Evolutionary conservation across 53 echinoderm and acorn worm genomes (phyloP), one percentile per base, ranked within the genome.

Genomic region (Paracentrotus lividus): DNA sequence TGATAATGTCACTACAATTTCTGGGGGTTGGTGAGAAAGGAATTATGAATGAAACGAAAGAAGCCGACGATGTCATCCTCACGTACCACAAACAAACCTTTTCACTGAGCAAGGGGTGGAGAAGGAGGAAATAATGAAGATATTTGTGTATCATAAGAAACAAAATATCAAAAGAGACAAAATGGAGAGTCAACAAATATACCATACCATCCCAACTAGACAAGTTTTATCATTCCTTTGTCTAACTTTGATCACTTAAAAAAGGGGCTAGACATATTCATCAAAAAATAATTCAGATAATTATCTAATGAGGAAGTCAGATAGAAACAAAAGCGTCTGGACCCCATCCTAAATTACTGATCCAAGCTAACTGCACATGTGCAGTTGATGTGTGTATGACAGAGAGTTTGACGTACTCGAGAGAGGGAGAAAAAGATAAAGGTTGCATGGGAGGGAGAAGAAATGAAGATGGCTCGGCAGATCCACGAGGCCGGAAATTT

Each of bases 401-500:
- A 26, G 85, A 85, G 85, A n/a, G n/a, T n/a, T n/a, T n/a, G n/a
- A n/a, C n/a, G n/a, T n/a, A n/a, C 14, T 29, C 16, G 85, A 24
- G 85, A 24, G 85, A 85, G 86, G 47, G 86, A 56, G 56, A 86
- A 55, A 9, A 18, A 85, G n/a, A n/a, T n/a, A n/a, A n/a, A n/a
- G 10, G 43, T 20, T 14, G 77, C 20, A 8, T 14, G 51, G 75
- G 49, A 36, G 15, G 12, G 36, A 72, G 72, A 72, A 51, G 91
- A 75, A 56, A 61, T 49, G 81, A 54, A 92, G 92, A 92, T 92
- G 81, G 72, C 72, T 33, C 49, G 91, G 76, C 91, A 91, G 91
- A 91, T 91, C 68, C 91, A 72, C 91, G 8, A 47, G 47, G 38
- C n/a, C 54, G 92, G 92, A 92, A 92, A 92, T 92, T 92, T 54